Evolutionary conservation across 2,888 invertebrate species (phyloP).

Genomic region (Fragum whitleyi): DNA sequence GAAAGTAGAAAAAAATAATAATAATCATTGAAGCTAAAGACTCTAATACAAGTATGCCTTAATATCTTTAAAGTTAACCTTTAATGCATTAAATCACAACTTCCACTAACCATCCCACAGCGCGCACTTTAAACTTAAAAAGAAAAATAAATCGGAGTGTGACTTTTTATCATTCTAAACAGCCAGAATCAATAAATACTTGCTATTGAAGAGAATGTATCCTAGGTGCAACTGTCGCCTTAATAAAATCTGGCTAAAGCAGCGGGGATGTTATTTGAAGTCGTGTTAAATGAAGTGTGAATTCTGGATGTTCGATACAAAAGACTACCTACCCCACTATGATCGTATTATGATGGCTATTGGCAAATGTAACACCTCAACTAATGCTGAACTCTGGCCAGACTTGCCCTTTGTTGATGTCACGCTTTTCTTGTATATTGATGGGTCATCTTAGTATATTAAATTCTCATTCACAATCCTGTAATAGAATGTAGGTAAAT

Average conservation of each 20-base stretch:
- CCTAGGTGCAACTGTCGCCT: slow-evolving; percentile 22
- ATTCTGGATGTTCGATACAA: slow-evolving; percentile 2
- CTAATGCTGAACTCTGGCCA: neutral
- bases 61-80: too few species aligned
- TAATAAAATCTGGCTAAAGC: slow-evolving; percentile 14
- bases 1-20: too few species aligned
- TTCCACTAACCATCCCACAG: neutral
- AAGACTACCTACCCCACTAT: slow-evolving; percentile 22
- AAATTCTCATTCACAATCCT: too few species aligned
- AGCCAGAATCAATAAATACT: slow-evolving; percentile 23
- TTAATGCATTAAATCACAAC: slow-evolving; percentile 11
- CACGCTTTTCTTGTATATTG: neutral
- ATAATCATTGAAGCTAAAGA: too few species aligned
- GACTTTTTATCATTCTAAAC: slow-evolving; percentile 18
- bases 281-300: slow-evolving; percentile 19
- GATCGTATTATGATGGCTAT: slow-evolving; percentile 3
- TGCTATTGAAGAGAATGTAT: slow-evolving; percentile 27
- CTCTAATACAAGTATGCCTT: too few species aligned
- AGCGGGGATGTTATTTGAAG: slow-evolving; percentile 17
- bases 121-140: neutral
- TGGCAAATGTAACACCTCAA: slow-evolving; percentile 5
- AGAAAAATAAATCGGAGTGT: slow-evolving; percentile 7
- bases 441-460: too few species aligned
- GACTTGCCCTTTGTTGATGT: neutral
- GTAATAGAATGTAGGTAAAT: too few species aligned